Conservation (phyloP, 2,113 vertebrate species). For the Cairina moschata region DNA sequence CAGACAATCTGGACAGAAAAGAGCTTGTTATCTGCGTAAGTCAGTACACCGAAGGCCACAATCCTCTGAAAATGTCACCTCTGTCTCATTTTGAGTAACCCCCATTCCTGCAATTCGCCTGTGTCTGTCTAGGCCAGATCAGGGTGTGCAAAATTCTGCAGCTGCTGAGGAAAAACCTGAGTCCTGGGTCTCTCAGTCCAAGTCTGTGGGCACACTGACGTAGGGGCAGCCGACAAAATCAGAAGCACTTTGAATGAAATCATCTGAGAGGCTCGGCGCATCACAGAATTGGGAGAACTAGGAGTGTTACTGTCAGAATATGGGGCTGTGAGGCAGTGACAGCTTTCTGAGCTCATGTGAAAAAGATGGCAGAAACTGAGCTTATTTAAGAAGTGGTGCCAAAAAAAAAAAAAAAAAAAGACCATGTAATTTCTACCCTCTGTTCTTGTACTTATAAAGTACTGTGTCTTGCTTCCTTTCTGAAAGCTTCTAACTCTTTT, state of each 20-base stretch:
- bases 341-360: not conserved
- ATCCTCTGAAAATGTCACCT: not conserved
- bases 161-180: not conserved
- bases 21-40: not conserved
- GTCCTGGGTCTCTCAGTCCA: not conserved
- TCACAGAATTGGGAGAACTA: not conserved
- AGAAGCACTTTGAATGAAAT: not conserved
- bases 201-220: not conserved
- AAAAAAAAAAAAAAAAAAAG: not conserved
- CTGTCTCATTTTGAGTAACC: not conserved
- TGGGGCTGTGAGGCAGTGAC: not conserved
- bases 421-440: not conserved
- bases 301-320: not conserved
- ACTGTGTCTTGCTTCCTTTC: not conserved
- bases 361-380: not conserved
- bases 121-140: not conserved
- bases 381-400: not conserved
- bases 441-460: not conserved
- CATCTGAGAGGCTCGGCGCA: not conserved
- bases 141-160: not conserved
- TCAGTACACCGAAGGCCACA: not conserved
- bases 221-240: not conserved
- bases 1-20: not conserved
- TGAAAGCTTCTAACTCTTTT: not conserved
- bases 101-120: not conserved